A percentile compares a stretch with the other conserved stretches of the same genome.
Evolutionary conservation across 35 echinoderm and acorn worm genomes (phyloP).

Genomic region (Stichopus chloronotus): DNA sequence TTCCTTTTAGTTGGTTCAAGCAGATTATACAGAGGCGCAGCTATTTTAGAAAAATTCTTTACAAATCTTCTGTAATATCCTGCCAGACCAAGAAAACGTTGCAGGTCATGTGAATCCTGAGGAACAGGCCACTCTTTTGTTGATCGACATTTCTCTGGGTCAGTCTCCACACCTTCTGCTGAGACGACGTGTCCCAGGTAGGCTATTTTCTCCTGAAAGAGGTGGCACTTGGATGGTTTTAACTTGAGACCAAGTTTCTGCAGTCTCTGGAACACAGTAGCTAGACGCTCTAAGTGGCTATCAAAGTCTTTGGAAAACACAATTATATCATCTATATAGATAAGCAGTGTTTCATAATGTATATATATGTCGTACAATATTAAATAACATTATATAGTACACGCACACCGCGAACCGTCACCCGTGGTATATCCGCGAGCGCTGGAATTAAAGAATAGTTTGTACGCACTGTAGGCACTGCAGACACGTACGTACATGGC

Average conservation of each 20-base stretch:
- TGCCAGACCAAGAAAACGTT: constrained; percentile 69
- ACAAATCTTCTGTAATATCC: constrained; percentile 74
- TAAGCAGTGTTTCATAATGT: constrained; percentile 52
- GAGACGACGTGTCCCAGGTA: constrained; percentile 75
- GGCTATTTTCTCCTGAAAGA: constrained; percentile 57
- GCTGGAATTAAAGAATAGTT: too few relatives aligned
- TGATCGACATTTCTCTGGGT: constrained; percentile 62
- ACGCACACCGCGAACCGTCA: too few relatives aligned
- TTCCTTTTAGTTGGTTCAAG: neutral
- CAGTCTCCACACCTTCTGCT: constrained; percentile 53
- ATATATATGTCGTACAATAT: too few relatives aligned
- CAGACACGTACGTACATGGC: too few relatives aligned
- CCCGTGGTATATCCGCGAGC: too few relatives aligned
- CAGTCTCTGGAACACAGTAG: constrained; percentile 55
- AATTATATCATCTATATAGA: constrained; percentile 79
- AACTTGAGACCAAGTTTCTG: constrained; percentile 65
- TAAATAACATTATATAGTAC: too few relatives aligned
- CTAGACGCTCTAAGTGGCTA: constrained; percentile 47
- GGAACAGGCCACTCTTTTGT: constrained; percentile 67
- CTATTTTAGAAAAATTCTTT: constrained; percentile 61
- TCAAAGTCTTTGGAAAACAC: constrained; percentile 57
- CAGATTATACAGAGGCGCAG: constrained; percentile 64
- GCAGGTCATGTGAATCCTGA: constrained; percentile 18
- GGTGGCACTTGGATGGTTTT: constrained; percentile 74
- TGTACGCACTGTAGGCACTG: too few relatives aligned